Conservation (phyloP, 1,140 invertebrate species). For the Trachelipus rathkii region DNA sequence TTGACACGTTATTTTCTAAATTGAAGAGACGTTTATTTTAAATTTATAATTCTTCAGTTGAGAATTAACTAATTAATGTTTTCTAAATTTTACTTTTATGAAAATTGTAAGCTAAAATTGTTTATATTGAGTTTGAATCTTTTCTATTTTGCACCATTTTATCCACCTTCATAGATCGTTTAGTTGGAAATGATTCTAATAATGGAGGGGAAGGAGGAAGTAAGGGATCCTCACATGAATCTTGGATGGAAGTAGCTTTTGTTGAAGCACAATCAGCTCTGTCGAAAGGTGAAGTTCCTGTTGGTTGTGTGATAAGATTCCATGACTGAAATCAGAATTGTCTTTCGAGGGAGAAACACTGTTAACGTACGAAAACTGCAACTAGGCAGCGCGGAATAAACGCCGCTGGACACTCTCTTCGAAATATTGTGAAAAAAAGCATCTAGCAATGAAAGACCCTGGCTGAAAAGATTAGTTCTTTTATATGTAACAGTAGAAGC, state of each 20-base stretch:
- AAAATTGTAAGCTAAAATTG: too few species aligned
- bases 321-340: constrained; percentile 67
- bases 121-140: too few species aligned
- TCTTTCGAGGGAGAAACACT: constrained; percentile 70
- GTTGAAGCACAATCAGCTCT: constrained; percentile 75
- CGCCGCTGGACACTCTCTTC: constrained; percentile 63
- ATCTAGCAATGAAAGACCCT: background rate
- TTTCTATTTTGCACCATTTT: too few species aligned
- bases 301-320: constrained; percentile 91
- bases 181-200: constrained; percentile 7
- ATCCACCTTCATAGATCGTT: background rate
- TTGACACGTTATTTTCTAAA: too few species aligned
- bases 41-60: too few species aligned
- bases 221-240: constrained; percentile 35
- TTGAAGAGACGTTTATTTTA: too few species aligned
- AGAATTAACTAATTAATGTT: too few species aligned
- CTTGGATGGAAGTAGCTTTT: constrained; percentile 67
- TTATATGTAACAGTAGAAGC: constrained; percentile 92
- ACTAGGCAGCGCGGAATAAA: constrained; percentile 94
- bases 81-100: too few species aligned
- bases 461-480: constrained; percentile 49
- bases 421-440: background rate
- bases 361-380: constrained; percentile 89
- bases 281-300: constrained; percentile 81
- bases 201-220: background rate